These are phyloP conservation scores for Andrena marginata DNA, from an alignment of 2,888 invertebrate species.

Conservation along the genomic window DNA sequence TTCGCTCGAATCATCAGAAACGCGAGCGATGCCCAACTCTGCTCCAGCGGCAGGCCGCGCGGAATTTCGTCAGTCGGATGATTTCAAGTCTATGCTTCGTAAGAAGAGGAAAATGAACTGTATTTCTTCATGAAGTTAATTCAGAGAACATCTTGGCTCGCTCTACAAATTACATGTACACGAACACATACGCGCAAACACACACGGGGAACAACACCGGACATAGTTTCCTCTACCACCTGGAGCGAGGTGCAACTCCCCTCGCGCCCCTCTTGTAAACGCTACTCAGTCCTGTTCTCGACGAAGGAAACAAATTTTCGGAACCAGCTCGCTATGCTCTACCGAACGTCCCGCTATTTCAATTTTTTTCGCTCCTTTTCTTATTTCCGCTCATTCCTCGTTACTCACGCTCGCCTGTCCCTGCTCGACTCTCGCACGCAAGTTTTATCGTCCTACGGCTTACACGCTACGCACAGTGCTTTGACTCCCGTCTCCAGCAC, in stretches of 20 bases:
- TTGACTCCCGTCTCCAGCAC: slow-evolving; percentile 36
- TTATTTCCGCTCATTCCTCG: neutral
- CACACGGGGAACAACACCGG: neutral
- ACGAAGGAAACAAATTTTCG: slow-evolving; percentile 36
- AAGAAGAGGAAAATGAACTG: slow-evolving; percentile 61
- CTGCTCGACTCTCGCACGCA: slow-evolving; percentile 11
- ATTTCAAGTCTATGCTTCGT: slow-evolving; percentile 42
- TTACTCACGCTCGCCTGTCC: slow-evolving; percentile 18
- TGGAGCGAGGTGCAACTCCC: slow-evolving; percentile 12
- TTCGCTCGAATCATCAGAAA: neutral
- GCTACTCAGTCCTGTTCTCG: slow-evolving; percentile 75
- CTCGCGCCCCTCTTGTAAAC: slow-evolving; percentile 58
- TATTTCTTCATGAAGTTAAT: slow-evolving; percentile 53
- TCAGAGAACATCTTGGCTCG: slow-evolving; percentile 47
- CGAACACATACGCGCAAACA: slow-evolving; percentile 11
- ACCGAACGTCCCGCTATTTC: slow-evolving; percentile 6
- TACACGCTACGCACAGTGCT: slow-evolving; percentile 52
- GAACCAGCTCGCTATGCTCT: slow-evolving; percentile 21
- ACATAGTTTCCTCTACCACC: neutral
- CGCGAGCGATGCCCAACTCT: slow-evolving; percentile 17
- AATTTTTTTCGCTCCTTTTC: slow-evolving; percentile 19
- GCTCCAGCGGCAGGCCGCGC: neutral
- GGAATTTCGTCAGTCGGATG: slow-evolving; percentile 25
- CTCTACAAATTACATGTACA: slow-evolving; percentile 48
- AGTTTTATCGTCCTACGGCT: slow-evolving; percentile 53